Conservation (phyloP, 1,140 invertebrate genomes). For the Bombus vancouverensis region DNA sequence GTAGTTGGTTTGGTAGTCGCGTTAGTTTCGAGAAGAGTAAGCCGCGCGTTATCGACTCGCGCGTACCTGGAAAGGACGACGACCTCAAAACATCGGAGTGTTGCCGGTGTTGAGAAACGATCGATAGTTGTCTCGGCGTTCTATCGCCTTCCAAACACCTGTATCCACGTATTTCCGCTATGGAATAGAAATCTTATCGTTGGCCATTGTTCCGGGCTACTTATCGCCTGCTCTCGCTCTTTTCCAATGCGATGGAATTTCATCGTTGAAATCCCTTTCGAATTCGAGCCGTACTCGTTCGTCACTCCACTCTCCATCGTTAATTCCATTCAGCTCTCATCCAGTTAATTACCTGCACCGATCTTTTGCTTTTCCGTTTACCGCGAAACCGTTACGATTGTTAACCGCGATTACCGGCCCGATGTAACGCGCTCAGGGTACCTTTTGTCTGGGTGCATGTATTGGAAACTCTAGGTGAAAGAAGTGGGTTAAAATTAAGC, state of each 20-base stretch:
- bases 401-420: too few relatives aligned
- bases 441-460: neutral
- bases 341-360: neutral
- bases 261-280: neutral
- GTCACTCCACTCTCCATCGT: neutral
- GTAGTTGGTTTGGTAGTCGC: slow-evolving; percentile 32
- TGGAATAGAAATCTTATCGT: slow-evolving; percentile 25
- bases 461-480: neutral
- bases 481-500: slow-evolving; percentile 27
- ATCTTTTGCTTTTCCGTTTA: neutral
- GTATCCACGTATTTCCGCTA: slow-evolving; percentile 47
- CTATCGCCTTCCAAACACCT: slow-evolving; percentile 47
- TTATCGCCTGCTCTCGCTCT: neutral
- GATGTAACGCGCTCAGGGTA: too few relatives aligned
- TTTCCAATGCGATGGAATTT: slow-evolving; percentile 3
- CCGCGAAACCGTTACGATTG: neutral
- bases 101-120: slow-evolving; percentile 64
- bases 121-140: slow-evolving; percentile 69
- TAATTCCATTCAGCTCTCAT: neutral
- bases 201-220: neutral
- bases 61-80: slow-evolving; percentile 67
- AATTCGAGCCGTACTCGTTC: neutral
- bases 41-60: slow-evolving; percentile 51
- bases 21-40: slow-evolving; percentile 31
- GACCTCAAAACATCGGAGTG: slow-evolving; percentile 68